phyloP scores from a whole-genome alignment of 1,140 invertebrate genomes.

The Drosophila mojavensis region DNA sequence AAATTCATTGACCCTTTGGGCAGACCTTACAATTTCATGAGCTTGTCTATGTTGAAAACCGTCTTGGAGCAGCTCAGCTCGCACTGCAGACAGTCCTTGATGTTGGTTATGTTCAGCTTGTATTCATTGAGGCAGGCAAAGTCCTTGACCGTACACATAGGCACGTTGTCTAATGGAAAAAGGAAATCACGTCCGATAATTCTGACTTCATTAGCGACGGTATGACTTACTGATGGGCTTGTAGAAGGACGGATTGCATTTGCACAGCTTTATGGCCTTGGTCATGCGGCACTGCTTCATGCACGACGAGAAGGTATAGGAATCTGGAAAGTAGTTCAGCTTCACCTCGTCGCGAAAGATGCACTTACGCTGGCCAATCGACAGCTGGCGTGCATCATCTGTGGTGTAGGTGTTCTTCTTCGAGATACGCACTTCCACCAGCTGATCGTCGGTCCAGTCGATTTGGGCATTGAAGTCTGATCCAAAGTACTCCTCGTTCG shows the following conservation, averaged over 20 bases:
- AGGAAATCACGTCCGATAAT: too few species aligned
- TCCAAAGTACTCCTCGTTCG: slow-evolving; percentile 88
- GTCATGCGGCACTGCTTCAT: slow-evolving; percentile 89
- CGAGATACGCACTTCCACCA: slow-evolving; percentile 87
- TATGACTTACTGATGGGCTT: slow-evolving; percentile 84
- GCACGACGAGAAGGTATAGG: slow-evolving; percentile 88
- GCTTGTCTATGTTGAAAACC: slow-evolving; percentile 89
- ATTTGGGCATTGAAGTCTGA: slow-evolving; percentile 88
- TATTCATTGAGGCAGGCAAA: slow-evolving; percentile 86
- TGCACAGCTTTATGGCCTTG: slow-evolving; percentile 86
- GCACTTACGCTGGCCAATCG: slow-evolving; percentile 87
- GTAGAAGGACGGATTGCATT: slow-evolving; percentile 89
- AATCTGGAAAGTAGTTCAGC: slow-evolving; percentile 85
- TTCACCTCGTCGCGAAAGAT: slow-evolving; percentile 87
- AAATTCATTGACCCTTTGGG: too few species aligned
- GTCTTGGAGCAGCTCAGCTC: slow-evolving; percentile 89
- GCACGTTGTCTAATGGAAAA: slow-evolving; percentile 59
- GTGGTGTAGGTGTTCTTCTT: slow-evolving; percentile 90
- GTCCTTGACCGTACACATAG: slow-evolving; percentile 86
- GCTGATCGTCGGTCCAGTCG: slow-evolving; percentile 86
- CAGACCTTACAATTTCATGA: slow-evolving; percentile 85
- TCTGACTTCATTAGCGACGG: too few species aligned
- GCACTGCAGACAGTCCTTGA: slow-evolving; percentile 87
- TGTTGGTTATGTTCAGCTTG: slow-evolving; percentile 85
- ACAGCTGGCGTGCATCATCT: slow-evolving; percentile 87